Evolutionary conservation across 1,140 invertebrate species (phyloP).

Genomic region (Oryzaephilus surinamensis): DNA sequence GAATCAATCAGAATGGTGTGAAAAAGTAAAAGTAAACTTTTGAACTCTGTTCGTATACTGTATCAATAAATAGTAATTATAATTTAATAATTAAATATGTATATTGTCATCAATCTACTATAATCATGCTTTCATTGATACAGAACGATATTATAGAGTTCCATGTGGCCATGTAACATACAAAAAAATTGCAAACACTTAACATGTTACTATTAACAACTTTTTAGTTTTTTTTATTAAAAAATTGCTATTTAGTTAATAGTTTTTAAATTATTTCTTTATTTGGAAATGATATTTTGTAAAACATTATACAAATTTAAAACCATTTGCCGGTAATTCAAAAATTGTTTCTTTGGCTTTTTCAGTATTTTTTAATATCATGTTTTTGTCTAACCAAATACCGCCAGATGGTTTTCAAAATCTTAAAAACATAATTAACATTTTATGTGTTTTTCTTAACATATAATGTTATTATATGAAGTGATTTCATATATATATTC

Average conservation of each 20-base stretch:
- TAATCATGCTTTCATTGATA: conserved; percentile 23
- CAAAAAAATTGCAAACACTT: no score
- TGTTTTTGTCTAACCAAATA: no score
- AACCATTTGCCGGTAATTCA: no score
- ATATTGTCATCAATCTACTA: conserved; percentile 6
- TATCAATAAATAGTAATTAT: conserved; percentile 23
- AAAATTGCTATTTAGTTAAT: no score
- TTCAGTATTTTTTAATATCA: no score
- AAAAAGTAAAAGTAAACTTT: conserved; percentile 22
- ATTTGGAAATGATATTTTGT: no score
- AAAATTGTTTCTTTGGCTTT: conserved; percentile 31
- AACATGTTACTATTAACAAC: no score
- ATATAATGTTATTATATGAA: conserved; percentile 30
- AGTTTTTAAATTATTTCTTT: no score
- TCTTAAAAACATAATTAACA: no score
- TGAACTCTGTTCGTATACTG: conserved; percentile 24
- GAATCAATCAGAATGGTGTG: conserved; percentile 24
- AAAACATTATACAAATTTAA: no score
- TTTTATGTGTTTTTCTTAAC: conserved; percentile 34
- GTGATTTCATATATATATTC: conserved; percentile 33
- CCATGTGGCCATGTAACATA: conserved; percentile 32
- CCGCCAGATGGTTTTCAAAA: no score
- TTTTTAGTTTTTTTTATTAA: conserved; percentile 14
- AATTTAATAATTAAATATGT: conserved; percentile 3
- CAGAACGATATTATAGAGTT: conserved; percentile 22